Evolutionary conservation across 2,888 invertebrate species (phyloP).

Genomic region (Luperina testacea): DNA sequence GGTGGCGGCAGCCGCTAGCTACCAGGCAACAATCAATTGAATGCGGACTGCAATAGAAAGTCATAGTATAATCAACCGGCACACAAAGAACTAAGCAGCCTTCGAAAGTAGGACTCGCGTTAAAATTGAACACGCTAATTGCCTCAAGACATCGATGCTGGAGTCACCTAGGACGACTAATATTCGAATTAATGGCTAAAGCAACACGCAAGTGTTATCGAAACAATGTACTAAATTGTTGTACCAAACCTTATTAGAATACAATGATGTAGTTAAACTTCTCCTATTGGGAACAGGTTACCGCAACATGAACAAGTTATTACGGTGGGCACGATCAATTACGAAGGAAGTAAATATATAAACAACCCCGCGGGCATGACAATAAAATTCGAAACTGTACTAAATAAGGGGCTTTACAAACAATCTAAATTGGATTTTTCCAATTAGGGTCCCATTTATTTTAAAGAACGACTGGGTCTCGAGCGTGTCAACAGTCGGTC

Average conservation of each 20-base stretch:
- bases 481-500: conserved; percentile 69
- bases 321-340: conserved; percentile 19
- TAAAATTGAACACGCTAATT: conserved; percentile 43
- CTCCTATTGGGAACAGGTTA: conserved; percentile 13
- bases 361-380: conserved; percentile 36
- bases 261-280: conserved; percentile 41
- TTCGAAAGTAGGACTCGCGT: conserved; percentile 35
- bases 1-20: conserved; percentile 48
- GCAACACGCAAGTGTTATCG: conserved; percentile 35
- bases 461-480: conserved; percentile 64
- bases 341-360: conserved; percentile 36
- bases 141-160: conserved; percentile 17
- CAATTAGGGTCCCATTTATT: conserved; percentile 68
- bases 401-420: conserved; percentile 56
- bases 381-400: conserved; percentile 44
- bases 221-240: conserved; percentile 40
- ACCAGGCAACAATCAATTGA: conserved; percentile 64
- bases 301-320: conserved; percentile 25
- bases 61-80: conserved; percentile 52
- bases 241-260: conserved; percentile 50
- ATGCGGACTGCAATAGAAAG: conserved; percentile 62
- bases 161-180: conserved; percentile 20
- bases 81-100: conserved; percentile 40
- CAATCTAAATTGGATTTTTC: conserved; percentile 64
- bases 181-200: conserved; percentile 31